Conservation (phyloP, 1,140 invertebrate species). For the Fopius arisanus region DNA sequence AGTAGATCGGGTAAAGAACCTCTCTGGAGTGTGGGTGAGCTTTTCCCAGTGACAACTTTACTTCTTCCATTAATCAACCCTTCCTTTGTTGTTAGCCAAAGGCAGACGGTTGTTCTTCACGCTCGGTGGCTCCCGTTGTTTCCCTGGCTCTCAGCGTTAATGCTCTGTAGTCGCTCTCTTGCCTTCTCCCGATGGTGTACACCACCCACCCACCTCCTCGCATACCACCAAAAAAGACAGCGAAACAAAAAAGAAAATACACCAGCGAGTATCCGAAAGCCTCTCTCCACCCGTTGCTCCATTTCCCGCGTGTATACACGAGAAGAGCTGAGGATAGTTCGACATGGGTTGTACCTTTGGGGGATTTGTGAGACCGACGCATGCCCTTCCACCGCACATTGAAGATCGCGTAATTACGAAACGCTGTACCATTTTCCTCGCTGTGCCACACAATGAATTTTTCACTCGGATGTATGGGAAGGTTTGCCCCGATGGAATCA, state of each 20-base stretch:
- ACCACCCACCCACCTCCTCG: background rate
- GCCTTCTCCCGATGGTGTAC: background rate
- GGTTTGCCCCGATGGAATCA: background rate
- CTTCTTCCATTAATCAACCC: slow-evolving; percentile 58
- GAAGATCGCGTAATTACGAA: slow-evolving; percentile 2
- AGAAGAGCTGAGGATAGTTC: background rate
- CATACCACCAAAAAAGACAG: background rate
- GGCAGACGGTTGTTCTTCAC: slow-evolving; percentile 42
- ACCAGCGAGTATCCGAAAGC: background rate
- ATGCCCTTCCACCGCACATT: background rate
- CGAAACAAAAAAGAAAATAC: background rate
- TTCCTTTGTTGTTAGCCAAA: slow-evolving; percentile 44
- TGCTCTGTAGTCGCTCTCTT: slow-evolving; percentile 40
- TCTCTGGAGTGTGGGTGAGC: slow-evolving; percentile 24
- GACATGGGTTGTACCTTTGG: slow-evolving; percentile 7
- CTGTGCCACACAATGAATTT: slow-evolving; percentile 2
- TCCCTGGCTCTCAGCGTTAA: slow-evolving; percentile 56
- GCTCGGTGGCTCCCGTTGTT: slow-evolving; percentile 54
- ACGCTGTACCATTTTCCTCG: slow-evolving; percentile 1
- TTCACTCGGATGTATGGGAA: background rate
- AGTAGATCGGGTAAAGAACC: background rate
- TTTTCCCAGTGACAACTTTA: slow-evolving; percentile 52
- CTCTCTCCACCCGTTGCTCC: background rate
- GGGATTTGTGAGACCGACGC: background rate
- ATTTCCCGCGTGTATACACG: slow-evolving; percentile 6